Conservation (phyloP, 2,797 vertebrate species). For the Coccyzus lansbergi region DNA sequence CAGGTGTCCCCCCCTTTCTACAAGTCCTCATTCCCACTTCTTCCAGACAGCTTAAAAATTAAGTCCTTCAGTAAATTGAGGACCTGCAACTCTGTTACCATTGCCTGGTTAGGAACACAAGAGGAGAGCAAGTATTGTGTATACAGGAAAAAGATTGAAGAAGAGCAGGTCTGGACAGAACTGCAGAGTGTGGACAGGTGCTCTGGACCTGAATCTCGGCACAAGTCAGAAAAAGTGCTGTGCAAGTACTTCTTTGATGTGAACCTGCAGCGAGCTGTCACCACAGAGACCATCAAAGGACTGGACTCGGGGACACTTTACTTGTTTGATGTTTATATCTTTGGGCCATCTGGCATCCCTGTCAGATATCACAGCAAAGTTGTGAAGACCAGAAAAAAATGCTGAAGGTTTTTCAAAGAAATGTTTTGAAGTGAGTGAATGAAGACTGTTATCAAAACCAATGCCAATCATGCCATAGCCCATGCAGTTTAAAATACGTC, state of each 20-base stretch:
- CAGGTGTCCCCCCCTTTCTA: slow-evolving; percentile 86
- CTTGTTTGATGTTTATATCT: slow-evolving; percentile 90
- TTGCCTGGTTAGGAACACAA: slow-evolving; percentile 92
- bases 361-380: slow-evolving; percentile 89
- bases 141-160: slow-evolving; percentile 81
- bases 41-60: slow-evolving; percentile 88
- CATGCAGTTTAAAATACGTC: neutral
- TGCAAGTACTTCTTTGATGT: slow-evolving; percentile 92
- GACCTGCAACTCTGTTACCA: slow-evolving; percentile 86
- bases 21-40: slow-evolving; percentile 82
- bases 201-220: slow-evolving; percentile 85
- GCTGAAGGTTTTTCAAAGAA: slow-evolving; percentile 73
- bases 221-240: slow-evolving; percentile 85
- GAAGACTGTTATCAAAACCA: neutral
- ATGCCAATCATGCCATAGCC: neutral
- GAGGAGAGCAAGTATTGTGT: slow-evolving; percentile 90
- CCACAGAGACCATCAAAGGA: slow-evolving; percentile 86
- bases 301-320: slow-evolving; percentile 84
- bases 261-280: slow-evolving; percentile 86
- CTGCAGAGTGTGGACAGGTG: slow-evolving; percentile 76
- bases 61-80: slow-evolving; percentile 91
- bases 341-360: slow-evolving; percentile 88
- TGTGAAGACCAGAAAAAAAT: slow-evolving; percentile 89
- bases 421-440: neutral
- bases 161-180: slow-evolving; percentile 66